Percentiles rank a stretch among this genome's conserved stretches.
Conservation (phyloP, 2,888 invertebrate genomes). For the Ypsolopha sequella region DNA sequence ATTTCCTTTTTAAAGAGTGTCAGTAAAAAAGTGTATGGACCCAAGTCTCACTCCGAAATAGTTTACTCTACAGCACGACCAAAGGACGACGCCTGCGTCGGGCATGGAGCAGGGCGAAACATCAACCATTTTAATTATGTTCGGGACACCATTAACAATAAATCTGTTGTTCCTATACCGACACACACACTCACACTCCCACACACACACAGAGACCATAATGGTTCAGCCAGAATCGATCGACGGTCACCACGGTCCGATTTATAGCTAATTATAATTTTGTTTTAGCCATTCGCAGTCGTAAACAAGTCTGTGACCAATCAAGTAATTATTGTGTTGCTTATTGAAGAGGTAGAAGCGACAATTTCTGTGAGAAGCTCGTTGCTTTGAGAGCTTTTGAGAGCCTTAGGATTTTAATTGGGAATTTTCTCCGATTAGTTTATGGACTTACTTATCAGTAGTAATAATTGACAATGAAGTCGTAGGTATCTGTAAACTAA, state of each 20-base stretch:
- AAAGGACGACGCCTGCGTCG: conserved; percentile 47
- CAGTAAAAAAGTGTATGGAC: too few species aligned
- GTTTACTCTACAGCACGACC: conserved; percentile 24
- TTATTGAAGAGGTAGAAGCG: too few species aligned
- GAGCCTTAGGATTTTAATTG: too few species aligned
- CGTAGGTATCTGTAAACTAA: too few species aligned
- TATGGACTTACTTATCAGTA: too few species aligned
- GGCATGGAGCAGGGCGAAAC: conserved; percentile 39
- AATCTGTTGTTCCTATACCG: conserved; percentile 50
- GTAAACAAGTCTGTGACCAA: conserved; percentile 58
- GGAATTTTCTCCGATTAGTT: too few species aligned
- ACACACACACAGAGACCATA: conserved; percentile 18
- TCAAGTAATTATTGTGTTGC: conserved; percentile 44
- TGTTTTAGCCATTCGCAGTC: conserved; percentile 45
- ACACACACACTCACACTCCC: conserved; percentile 18
- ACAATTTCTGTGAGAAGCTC: too few species aligned
- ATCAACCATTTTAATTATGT: conserved; percentile 70
- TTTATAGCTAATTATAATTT: conserved; percentile 62
- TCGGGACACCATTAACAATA: conserved; percentile 69
- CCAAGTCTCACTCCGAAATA: background rate
- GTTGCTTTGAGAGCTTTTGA: too few species aligned
- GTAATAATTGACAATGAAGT: too few species aligned
- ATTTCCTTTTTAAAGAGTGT: too few species aligned
- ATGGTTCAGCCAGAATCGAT: conserved; percentile 32
- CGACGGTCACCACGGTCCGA: conserved; percentile 43